Base-by-base conservation (phyloP, 1,140 invertebrate genomes). In the Aphis craccivora region DNA sequence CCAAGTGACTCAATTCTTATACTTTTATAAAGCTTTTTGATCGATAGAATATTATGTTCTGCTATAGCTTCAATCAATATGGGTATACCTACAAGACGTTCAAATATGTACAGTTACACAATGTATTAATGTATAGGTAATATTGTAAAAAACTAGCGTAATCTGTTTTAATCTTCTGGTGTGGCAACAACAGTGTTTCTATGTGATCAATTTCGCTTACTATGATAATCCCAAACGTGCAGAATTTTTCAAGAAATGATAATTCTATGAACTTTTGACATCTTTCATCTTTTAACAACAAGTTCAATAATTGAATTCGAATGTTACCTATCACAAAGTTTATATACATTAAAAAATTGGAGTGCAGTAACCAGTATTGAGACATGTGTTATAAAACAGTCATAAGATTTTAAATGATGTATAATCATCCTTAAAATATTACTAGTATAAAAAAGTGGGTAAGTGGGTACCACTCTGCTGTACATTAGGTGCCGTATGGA, bases 191-290 rank as follows among this genome's bases (percentile, higher is more conserved):
- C 93, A 99, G 95, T 2, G 97, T 97, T 95, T 99, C 98, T 95
- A 99, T 99, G 95, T 99, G 98, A 94, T 98, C 96, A 25, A 99
- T 95, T 95, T 99, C 98, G 11, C 97, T 97, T 93, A 98, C 97
- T 83, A 98, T 96, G 94, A 99, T 99, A 55, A 99, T 99, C 94
- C 99, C 96, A 95, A 99, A 99, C 93, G 99, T 96, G 95, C 99
- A 99, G 99, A 99, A 99, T 96, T 99, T 99, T 96, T 99, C 99
- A 18, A 99, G 95, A 94, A 99, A 99, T 25, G 97, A 97, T 95
- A 98, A 99, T 2, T 98, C 98, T 1, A 98, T 98, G 84, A 99
- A 96, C 94, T 98, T 97, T 95, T 99, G 98, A 95, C 99, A 99
- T 87, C 99, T 96, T 96, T 99, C 99, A 95, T 99, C 99, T 96